Evolutionary conservation across 2,113 vertebrate species (phyloP).

Genomic region (Morone chrysops): DNA sequence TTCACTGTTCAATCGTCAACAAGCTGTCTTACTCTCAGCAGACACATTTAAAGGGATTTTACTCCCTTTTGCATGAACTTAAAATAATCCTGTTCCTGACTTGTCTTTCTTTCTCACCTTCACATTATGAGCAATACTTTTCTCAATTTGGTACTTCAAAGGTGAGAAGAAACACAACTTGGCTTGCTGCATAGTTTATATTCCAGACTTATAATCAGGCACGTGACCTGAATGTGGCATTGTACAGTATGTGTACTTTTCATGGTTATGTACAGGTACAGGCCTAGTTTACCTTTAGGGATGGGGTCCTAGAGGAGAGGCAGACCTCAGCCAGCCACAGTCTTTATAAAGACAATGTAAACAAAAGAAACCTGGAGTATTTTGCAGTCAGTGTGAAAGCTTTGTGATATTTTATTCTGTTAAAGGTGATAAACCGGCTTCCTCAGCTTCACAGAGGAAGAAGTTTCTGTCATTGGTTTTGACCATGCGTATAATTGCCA

Average conservation of each 20-base stretch:
- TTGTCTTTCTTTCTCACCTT: background rate
- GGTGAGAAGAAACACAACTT: background rate
- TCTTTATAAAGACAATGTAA: background rate
- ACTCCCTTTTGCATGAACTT: background rate
- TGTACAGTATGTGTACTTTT: background rate
- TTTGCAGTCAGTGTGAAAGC: background rate
- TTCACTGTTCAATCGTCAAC: no score
- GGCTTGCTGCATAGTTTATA: background rate
- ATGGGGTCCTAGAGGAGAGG: background rate
- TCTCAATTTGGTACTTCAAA: background rate
- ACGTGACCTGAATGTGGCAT: no score
- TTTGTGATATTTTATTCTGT: background rate
- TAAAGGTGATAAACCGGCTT: background rate
- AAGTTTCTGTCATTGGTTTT: constrained; percentile 2
- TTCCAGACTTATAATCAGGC: background rate
- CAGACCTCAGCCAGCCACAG: background rate
- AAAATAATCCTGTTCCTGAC: background rate
- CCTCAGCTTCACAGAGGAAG: constrained; percentile 1
- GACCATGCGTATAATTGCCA: no score
- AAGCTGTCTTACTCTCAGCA: background rate
- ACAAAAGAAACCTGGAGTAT: background rate
- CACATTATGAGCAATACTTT: background rate
- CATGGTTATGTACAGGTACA: background rate
- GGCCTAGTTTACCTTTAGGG: background rate
- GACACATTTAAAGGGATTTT: no score